Evolutionary conservation across 2,113 vertebrate genomes (phyloP).

Genomic region (Pterocles gutturalis): DNA sequence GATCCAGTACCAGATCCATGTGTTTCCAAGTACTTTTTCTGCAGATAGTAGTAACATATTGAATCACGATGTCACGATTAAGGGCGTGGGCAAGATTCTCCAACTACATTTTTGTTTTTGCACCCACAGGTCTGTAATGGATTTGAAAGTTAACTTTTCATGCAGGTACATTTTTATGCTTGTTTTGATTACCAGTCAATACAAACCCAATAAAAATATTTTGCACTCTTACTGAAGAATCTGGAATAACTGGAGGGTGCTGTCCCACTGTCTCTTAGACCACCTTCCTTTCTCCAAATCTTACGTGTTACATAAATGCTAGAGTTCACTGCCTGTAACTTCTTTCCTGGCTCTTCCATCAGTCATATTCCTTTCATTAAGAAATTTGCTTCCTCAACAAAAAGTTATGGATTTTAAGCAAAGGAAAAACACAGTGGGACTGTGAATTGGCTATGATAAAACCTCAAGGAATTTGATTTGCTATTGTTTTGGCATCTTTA

Average conservation of each 20-base stretch:
- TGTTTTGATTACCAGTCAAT: neutral
- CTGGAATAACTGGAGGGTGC: neutral
- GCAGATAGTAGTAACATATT: neutral
- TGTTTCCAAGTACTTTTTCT: neutral
- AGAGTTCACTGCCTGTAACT: neutral
- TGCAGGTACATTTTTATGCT: neutral
- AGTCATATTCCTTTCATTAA: neutral
- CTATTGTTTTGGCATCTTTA: neutral
- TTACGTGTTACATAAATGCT: neutral
- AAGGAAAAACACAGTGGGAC: neutral
- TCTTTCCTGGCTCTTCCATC: neutral
- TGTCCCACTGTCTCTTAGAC: neutral
- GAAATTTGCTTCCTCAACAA: neutral
- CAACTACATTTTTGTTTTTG: neutral
- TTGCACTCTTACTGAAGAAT: neutral
- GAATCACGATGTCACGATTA: neutral
- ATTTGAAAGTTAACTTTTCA: neutral
- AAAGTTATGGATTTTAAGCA: neutral
- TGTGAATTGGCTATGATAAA: neutral
- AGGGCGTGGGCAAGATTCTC: accelerated
- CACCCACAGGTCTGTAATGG: neutral
- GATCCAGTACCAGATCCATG: neutral
- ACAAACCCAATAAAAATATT: neutral
- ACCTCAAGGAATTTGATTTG: neutral
- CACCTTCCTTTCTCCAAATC: neutral